Conservation (phyloP, 2,888 invertebrate species). For the Diabrotica balteata region DNA sequence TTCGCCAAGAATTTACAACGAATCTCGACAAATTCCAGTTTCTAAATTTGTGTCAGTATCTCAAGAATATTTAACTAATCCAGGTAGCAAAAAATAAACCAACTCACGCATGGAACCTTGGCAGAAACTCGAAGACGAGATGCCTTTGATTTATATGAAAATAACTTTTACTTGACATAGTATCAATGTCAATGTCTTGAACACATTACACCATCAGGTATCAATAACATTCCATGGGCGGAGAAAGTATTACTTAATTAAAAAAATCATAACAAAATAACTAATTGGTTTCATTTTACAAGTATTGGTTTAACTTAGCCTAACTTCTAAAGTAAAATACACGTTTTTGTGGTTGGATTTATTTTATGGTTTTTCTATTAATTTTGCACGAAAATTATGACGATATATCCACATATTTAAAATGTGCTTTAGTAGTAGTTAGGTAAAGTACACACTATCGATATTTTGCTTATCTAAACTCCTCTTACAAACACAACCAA, state of each 20-base stretch:
- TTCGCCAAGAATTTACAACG: constrained; percentile 1
- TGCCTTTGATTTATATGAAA: constrained; percentile 36
- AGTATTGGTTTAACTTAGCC: too few relatives aligned
- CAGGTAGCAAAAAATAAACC: constrained; percentile 27
- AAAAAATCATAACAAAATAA: neutral
- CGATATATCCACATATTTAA: too few relatives aligned
- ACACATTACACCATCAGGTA: constrained; percentile 34
- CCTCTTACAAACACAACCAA: too few relatives aligned
- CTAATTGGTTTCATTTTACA: too few relatives aligned
- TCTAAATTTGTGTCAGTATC: constrained; percentile 24
- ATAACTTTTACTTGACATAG: constrained; percentile 35
- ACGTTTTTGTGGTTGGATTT: too few relatives aligned
- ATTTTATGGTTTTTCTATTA: too few relatives aligned
- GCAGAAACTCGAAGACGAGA: constrained; percentile 23
- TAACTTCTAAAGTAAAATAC: too few relatives aligned
- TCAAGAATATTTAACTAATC: constrained; percentile 14
- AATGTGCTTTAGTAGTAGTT: too few relatives aligned
- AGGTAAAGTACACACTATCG: too few relatives aligned
- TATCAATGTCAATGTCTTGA: constrained; percentile 45
- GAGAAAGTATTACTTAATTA: neutral
- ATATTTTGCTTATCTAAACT: too few relatives aligned
- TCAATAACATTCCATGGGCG: constrained; percentile 25
- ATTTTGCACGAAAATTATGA: too few relatives aligned
- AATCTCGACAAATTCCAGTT: constrained; percentile 10
- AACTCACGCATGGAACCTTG: constrained; percentile 21